Base-by-base conservation (phyloP, 1,140 invertebrate genomes). In the Battus philenor region DNA sequence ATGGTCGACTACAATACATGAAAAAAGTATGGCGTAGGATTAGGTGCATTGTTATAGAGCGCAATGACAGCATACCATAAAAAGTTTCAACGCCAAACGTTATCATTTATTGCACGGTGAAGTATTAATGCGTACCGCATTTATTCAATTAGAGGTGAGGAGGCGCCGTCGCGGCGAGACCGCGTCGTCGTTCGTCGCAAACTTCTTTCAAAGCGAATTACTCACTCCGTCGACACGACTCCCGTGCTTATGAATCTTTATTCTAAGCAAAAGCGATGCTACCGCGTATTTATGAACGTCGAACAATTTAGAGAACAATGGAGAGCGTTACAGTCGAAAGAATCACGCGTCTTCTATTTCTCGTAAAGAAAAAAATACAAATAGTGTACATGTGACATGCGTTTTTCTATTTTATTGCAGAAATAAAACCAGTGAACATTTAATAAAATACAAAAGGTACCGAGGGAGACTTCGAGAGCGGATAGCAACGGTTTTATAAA, bases 61-160 rank as follows among this genome's bases (percentile, higher is more conserved):
- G n/a, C n/a, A n/a, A n/a, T n/a, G n/a, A n/a, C n/a, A n/a, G n/a
- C n/a, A n/a, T n/a, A n/a, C n/a, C n/a, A n/a, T n/a, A n/a, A n/a
- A 68, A 80, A 72, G 54, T 81, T 79, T 81, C n/a, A n/a, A 80
- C 68, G 76, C 69, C 69, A 79, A 80, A 81, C 79, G 80, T 81
- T 81, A 82, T 79, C 74, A 80, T 80, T 80, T 78, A 84, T 80
- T 74, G 70, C 76, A 69, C 76, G 74, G 64, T 72, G 62, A 68
- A 54, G 64, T 73, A 81, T 84, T 84, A 80, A 79, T 75, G 68
- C 68, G 59, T 59, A 72, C 51, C 70, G 65, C 68, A 71, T 79
- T 78, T 78, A n/a, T n/a, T n/a, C n/a, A n/a, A n/a, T n/a, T n/a
- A 73, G 63, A 71, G 68, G 55, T 62, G 59, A 54, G 51, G 54